A percentile compares a stretch with the other conserved stretches of the same genome.
These are phyloP conservation scores for Ischnura elegans DNA, from an alignment of 2,888 invertebrate genomes.

Conservation along the genomic window DNA sequence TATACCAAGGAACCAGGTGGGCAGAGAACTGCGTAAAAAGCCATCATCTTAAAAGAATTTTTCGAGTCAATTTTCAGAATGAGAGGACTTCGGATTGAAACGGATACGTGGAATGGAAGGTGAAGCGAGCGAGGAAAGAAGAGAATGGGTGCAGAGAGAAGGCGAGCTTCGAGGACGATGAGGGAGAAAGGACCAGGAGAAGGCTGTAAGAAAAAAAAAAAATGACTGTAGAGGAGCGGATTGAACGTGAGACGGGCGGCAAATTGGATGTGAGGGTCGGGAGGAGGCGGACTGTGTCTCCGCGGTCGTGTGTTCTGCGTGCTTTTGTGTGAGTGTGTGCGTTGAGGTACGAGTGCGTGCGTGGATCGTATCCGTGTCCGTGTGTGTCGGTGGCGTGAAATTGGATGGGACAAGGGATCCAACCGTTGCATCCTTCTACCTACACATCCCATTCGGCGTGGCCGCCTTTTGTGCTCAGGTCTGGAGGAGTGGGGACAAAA, in stretches of 20 bases:
- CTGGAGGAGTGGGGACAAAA: background rate
- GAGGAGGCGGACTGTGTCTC: background rate
- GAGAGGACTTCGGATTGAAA: too few species aligned
- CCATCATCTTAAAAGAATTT: too few species aligned
- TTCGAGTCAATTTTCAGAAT: too few species aligned
- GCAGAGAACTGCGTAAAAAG: too few species aligned
- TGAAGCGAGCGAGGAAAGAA: background rate
- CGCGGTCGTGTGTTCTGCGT: background rate
- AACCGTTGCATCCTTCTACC: background rate
- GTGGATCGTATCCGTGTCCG: background rate
- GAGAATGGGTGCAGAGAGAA: background rate
- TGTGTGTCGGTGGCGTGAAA: background rate
- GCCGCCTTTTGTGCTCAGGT: background rate
- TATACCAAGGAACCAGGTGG: too few species aligned
- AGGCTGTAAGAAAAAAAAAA: background rate
- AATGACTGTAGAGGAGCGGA: background rate
- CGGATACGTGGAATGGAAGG: too few species aligned
- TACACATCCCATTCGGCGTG: background rate
- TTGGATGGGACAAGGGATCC: slow-evolving; percentile 5
- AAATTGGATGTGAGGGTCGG: slow-evolving; percentile 14
- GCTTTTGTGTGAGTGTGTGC: background rate
- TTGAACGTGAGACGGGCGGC: slow-evolving; percentile 1
- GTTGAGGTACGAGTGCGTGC: background rate
- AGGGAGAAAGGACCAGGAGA: background rate
- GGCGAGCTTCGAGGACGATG: background rate